Evolutionary conservation across 2,888 invertebrate genomes (phyloP).

Genomic region (Chymomyza amoena): DNA sequence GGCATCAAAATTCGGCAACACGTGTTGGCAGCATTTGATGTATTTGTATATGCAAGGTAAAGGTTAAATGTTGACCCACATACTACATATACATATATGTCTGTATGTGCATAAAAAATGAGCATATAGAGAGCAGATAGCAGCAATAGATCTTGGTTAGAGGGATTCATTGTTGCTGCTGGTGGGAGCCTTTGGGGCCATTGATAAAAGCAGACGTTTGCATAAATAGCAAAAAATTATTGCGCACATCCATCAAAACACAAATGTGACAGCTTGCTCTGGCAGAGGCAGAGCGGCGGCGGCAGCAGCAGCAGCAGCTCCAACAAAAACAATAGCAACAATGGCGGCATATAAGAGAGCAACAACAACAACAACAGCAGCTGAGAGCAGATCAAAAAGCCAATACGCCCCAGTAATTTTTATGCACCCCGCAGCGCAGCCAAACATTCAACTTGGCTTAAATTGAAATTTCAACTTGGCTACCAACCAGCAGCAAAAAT

Average conservation of each 20-base stretch:
- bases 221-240: conserved; percentile 72
- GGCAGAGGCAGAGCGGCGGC: conserved; percentile 23
- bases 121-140: not conserved
- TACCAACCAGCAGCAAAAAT: not conserved
- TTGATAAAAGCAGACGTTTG: conserved; percentile 60
- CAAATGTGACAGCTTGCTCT: conserved; percentile 61
- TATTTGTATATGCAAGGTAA: conserved; percentile 54
- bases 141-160: not conserved
- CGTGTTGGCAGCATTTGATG: conserved; percentile 1
- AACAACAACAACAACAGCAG: conserved; percentile 3
- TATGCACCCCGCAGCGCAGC: not conserved
- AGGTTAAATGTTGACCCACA: conserved; percentile 70
- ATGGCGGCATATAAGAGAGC: not conserved
- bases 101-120: not conserved
- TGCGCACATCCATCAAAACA: conserved; percentile 68
- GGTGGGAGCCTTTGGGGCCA: conserved; percentile 10
- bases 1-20: conserved; percentile 1
- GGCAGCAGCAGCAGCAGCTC: not conserved
- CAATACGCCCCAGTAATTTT: conserved; percentile 11
- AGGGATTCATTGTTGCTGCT: not conserved
- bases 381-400: conserved; percentile 12
- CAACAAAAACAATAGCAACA: not conserved
- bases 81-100: conserved; percentile 11
- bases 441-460: not conserved
- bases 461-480: not conserved